phyloP scores from a whole-genome alignment of 1,140 invertebrate genomes.

The Pogonus chalceus region DNA sequence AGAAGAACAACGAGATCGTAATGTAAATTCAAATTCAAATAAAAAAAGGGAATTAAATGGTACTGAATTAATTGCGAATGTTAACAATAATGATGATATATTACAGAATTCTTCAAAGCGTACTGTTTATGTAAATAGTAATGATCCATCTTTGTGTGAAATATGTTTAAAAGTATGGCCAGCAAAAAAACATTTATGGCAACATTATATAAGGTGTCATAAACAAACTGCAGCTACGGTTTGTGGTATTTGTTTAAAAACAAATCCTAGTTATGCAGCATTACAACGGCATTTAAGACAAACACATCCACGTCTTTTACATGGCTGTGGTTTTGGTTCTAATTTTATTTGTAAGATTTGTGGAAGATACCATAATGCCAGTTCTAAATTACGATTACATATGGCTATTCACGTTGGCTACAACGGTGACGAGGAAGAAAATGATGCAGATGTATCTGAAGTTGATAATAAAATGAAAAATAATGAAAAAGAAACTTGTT shows the following conservation, averaged over 20 bases:
- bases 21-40: not conserved
- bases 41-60: slow-evolving; percentile 5
- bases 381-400: slow-evolving; percentile 46
- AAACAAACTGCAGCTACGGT: slow-evolving; percentile 45
- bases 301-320: slow-evolving; percentile 40
- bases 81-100: not conserved
- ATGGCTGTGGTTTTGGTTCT: slow-evolving; percentile 41
- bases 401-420: slow-evolving; percentile 48
- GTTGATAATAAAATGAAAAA: slow-evolving; percentile 15
- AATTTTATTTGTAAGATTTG: slow-evolving; percentile 51
- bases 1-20: slow-evolving; percentile 5
- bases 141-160: slow-evolving; percentile 38
- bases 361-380: slow-evolving; percentile 48
- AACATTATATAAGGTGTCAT: slow-evolving; percentile 51
- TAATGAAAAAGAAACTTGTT: slow-evolving; percentile 23
- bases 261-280: slow-evolving; percentile 41
- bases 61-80: not conserved
- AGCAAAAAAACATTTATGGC: slow-evolving; percentile 51
- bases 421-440: slow-evolving; percentile 30
- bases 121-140: slow-evolving; percentile 33
- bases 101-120: slow-evolving; percentile 27
- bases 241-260: slow-evolving; percentile 49
- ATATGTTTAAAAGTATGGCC: slow-evolving; percentile 51
- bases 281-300: slow-evolving; percentile 43
- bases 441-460: slow-evolving; percentile 29